These are phyloP conservation scores for Corydoras sp. DNA, from an alignment of 2,113 vertebrate genomes.

Conservation along the genomic window DNA sequence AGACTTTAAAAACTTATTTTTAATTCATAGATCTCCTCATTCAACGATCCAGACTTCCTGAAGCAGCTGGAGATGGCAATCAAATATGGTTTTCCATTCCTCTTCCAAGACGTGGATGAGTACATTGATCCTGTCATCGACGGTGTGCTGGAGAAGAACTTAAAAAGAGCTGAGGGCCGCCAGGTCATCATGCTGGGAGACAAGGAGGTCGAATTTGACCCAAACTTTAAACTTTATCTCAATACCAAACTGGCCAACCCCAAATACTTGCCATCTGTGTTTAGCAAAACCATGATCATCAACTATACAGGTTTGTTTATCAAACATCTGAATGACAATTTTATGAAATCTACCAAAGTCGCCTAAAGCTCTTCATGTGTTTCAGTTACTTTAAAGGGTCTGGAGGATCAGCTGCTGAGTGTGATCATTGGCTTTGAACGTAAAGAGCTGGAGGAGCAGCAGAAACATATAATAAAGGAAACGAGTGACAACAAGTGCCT, in stretches of 20 bases:
- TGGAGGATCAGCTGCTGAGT: slow-evolving; percentile 94
- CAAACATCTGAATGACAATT: too few species aligned
- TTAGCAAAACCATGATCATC: too few species aligned
- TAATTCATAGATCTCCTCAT: slow-evolving; percentile 64
- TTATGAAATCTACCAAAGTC: too few species aligned
- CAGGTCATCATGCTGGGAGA: too few species aligned
- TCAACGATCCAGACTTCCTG: slow-evolving; percentile 79
- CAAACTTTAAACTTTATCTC: too few species aligned
- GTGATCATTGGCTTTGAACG: slow-evolving; percentile 84
- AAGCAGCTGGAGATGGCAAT: slow-evolving; percentile 72
- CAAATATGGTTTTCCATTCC: slow-evolving; percentile 72
- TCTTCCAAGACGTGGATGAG: slow-evolving; percentile 79
- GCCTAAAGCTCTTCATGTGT: slow-evolving; percentile 2
- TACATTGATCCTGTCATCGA: slow-evolving; percentile 78
- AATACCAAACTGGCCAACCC: too few species aligned
- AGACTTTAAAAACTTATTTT: neutral
- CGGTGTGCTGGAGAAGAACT: slow-evolving; percentile 81
- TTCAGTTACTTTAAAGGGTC: slow-evolving; percentile 84
- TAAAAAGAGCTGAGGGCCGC: slow-evolving; percentile 25
- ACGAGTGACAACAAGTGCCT: slow-evolving; percentile 89
- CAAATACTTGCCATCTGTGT: too few species aligned
- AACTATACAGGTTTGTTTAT: too few species aligned
- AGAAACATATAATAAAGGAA: slow-evolving; percentile 84
- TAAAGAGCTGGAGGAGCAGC: slow-evolving; percentile 85
- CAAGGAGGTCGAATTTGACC: too few species aligned